Evolutionary conservation across 2,888 invertebrate genomes (phyloP), one percentile per base, ranked within the genome.

Genomic region (Cancer borealis): DNA sequence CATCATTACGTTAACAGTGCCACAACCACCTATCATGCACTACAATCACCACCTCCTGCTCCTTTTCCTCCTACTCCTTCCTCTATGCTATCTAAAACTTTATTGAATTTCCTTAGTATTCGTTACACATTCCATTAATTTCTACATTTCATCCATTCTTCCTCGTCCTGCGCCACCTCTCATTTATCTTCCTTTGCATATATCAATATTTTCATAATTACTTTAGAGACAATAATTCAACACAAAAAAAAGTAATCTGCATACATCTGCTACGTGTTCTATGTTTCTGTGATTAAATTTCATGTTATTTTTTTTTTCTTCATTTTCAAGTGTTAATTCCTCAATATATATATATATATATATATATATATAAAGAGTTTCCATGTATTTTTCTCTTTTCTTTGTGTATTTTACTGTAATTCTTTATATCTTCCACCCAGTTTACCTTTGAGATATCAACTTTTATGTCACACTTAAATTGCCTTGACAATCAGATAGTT

Each of bases 381-480:
- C n/a, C 73, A 73, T 73, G 73, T 73, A n/a, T 73, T 73, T 26
- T 8, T 26, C 26, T 73, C 73, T 73, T 26, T 4, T 21, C 73
- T 26, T 39, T 73, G 73, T 73, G 26, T 73, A 73, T 73, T 26
- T 26, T 73, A 73, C 4, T 73, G 26, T n/a, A 73, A 26, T 26
- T 73, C 39, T 73, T 26, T 21, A 21, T 60, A 73, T 73, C 73
- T 73, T 73, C 26, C 73, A 73, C 26, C 26, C 26, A 73, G 26
- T 26, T 21, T 26, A 73, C 2, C 73, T 73, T 26, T 73, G 73
- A 26, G 73, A 26, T 14, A 54, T 8, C 73, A 73, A 73, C 26
- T 73, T 26, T 73, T 73, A 73, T 73, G n/a, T 73, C 26, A 73
- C n/a, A 73, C 26, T 26, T 73, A 73, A 73, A 73, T 73, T n/a